Base-by-base conservation (phyloP, 2,888 invertebrate genomes). In the Drosophila siamana region DNA sequence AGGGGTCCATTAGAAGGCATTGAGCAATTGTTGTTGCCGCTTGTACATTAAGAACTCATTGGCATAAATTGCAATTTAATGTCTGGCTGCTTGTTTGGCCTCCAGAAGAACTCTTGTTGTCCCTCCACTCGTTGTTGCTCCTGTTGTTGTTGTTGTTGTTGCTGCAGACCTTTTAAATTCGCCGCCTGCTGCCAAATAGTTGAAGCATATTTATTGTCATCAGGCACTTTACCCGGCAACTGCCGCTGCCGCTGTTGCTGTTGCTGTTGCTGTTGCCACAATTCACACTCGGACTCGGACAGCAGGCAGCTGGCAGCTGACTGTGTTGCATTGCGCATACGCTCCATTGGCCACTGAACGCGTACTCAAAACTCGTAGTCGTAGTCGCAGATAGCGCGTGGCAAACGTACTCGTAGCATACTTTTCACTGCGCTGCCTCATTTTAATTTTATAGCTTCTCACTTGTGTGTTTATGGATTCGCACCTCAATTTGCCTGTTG, bases 11-110 rank as follows among this genome's bases (percentile, higher is more conserved):
- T 74, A 74, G 74, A 74, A 67, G 74, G 78, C 74, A 74, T 77
- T 74, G 74, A 73, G 74, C 74, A 74, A 74, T 74, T 74, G 64
- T 69, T 71, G 68, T 66, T 69, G 63, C 40, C 56, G 69, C 63
- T 68, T 73, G 74, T 83, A 81, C 89, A 88, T 89, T 88, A 89
- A 88, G 89, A 87, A 89, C 89, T 89, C 87, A 90, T 89, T 90
- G 90, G 88, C 88, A 89, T 88, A 90, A 90, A 90, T 90, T 88
- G 89, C 90, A 88, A 88, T 89, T 88, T 88, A 89, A 88, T 89
- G 90, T 80, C 74, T 78, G 79, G 74, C 59, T 66, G 68, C 65
- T 69, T 52, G 46, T 63, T 68, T 76, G 80, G 69, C 48, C 63
- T 56, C 36, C 51, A 51, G 13, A 73, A 51, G 13, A 73, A 51